Percentiles rank a stretch among this genome's conserved stretches.
phyloP scores from a whole-genome alignment of 2,797 vertebrate genomes.

The Hyperoplus immaculatus region DNA sequence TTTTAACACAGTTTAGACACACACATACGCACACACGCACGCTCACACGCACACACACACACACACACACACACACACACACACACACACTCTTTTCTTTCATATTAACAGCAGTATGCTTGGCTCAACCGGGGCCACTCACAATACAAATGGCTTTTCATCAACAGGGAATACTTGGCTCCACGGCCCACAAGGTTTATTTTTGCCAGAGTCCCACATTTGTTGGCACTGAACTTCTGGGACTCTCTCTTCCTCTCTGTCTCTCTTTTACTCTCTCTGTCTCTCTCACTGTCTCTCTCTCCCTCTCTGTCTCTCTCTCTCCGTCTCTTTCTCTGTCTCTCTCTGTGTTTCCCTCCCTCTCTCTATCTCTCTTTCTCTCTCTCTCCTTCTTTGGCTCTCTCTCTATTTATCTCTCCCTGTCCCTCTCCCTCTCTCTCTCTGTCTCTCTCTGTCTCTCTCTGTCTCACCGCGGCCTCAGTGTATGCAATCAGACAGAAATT shows the following conservation, averaged over 20 bases:
- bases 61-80: too few species aligned
- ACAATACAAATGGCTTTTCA: slow-evolving; percentile 71
- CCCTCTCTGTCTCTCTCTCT: too few species aligned
- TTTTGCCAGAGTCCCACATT: slow-evolving; percentile 66
- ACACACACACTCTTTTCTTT: slow-evolving; percentile 50
- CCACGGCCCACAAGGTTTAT: slow-evolving; percentile 51
- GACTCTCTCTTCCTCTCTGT: slow-evolving; percentile 13
- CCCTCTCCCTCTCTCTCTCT: slow-evolving; percentile 14
- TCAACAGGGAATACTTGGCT: slow-evolving; percentile 73
- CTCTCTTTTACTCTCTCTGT: too few species aligned
- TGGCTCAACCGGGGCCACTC: slow-evolving; percentile 70
- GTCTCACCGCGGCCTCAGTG: slow-evolving; percentile 29
- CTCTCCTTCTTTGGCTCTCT: too few species aligned
- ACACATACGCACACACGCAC: neutral
- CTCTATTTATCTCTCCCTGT: too few species aligned
- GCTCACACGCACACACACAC: too few species aligned
- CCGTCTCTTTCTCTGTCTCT: too few species aligned
- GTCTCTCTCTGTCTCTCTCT: slow-evolving; percentile 8
- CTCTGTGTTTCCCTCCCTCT: too few species aligned
- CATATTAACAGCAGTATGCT: slow-evolving; percentile 73
- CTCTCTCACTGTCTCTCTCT: too few species aligned
- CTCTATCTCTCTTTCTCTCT: too few species aligned
- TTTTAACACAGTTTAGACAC: slow-evolving; percentile 19
- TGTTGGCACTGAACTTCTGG: slow-evolving; percentile 39
- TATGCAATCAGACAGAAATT: slow-evolving; percentile 41